phyloP scores from a whole-genome alignment of 2,888 invertebrate species.

The Macrophya annulata region DNA sequence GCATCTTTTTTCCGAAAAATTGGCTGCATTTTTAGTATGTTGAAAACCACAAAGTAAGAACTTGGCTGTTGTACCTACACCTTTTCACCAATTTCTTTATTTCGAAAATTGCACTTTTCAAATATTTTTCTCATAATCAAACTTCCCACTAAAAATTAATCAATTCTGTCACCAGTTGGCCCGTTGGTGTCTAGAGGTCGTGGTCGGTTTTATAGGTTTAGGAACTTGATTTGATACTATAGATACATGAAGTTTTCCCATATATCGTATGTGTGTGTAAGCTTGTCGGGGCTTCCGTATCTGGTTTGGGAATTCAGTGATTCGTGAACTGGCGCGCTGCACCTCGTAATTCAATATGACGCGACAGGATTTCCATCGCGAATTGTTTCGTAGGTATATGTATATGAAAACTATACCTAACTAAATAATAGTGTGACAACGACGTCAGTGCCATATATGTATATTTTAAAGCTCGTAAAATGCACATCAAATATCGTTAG shows the following conservation, averaged over 20 bases:
- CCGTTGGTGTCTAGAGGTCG: neutral
- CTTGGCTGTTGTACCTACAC: neutral
- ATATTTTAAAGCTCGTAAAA: neutral
- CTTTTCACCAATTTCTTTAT: too few relatives aligned
- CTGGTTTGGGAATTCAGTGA: slow-evolving; percentile 62
- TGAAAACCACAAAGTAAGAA: neutral
- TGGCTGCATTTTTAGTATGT: neutral
- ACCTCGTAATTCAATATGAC: slow-evolving; percentile 50
- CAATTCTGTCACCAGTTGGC: slow-evolving; percentile 20
- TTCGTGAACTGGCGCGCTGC: slow-evolving; percentile 63
- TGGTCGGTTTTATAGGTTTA: neutral
- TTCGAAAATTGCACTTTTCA: neutral
- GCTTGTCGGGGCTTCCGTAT: slow-evolving; percentile 61
- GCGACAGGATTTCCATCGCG: slow-evolving; percentile 28
- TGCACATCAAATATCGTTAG: neutral
- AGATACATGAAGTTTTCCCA: neutral
- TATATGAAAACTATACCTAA: slow-evolving; percentile 3
- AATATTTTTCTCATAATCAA: neutral
- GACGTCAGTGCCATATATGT: neutral
- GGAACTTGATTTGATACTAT: slow-evolving; percentile 6
- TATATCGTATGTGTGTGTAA: neutral
- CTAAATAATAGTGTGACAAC: neutral
- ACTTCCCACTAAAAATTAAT: slow-evolving; percentile 2
- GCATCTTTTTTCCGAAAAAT: neutral
- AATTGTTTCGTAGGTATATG: slow-evolving; percentile 20